Evolutionary conservation across 1,140 invertebrate genomes (phyloP).

Genomic region (Andricus grossulariae): DNA sequence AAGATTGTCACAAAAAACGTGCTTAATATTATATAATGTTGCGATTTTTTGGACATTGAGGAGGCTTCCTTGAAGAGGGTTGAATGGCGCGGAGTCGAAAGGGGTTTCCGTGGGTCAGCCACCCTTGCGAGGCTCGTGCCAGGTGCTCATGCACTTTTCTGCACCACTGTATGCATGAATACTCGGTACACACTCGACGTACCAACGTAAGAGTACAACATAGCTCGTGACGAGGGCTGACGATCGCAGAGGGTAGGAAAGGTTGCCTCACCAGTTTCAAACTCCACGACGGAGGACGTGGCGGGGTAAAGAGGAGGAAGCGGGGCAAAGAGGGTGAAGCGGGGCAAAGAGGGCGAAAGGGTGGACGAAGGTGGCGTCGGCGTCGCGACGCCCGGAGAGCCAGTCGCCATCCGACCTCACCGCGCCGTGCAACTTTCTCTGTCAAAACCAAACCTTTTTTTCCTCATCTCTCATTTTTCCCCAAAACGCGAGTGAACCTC

Average conservation of each 20-base stretch:
- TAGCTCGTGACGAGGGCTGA: slow-evolving; percentile 45
- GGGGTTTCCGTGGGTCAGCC: slow-evolving; percentile 47
- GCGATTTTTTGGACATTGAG: slow-evolving; percentile 9
- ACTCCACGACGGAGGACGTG: background rate
- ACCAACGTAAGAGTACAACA: slow-evolving; percentile 47
- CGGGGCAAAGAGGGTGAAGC: slow-evolving; percentile 30
- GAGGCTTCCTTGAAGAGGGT: background rate
- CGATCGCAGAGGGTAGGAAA: background rate
- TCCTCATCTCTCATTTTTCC: background rate
- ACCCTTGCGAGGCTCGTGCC: slow-evolving; percentile 45
- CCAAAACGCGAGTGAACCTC: background rate
- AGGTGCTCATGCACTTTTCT: slow-evolving; percentile 42
- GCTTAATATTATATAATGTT: slow-evolving; percentile 40
- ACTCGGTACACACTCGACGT: slow-evolving; percentile 30
- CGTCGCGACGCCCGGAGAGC: slow-evolving; percentile 71
- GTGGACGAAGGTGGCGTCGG: slow-evolving; percentile 70
- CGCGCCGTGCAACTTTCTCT: slow-evolving; percentile 58
- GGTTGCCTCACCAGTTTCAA: slow-evolving; percentile 7
- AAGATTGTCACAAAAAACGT: background rate
- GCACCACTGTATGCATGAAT: slow-evolving; percentile 19
- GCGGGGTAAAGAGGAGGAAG: background rate
- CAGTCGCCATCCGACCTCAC: slow-evolving; percentile 72
- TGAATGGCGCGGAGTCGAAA: background rate
- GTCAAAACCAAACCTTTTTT: slow-evolving; percentile 20
- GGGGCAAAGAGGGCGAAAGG: slow-evolving; percentile 21